Evolutionary conservation across 2,888 invertebrate genomes (phyloP), one percentile per base, ranked within the genome.

Genomic region (Rhagophthalmus giganteus): DNA sequence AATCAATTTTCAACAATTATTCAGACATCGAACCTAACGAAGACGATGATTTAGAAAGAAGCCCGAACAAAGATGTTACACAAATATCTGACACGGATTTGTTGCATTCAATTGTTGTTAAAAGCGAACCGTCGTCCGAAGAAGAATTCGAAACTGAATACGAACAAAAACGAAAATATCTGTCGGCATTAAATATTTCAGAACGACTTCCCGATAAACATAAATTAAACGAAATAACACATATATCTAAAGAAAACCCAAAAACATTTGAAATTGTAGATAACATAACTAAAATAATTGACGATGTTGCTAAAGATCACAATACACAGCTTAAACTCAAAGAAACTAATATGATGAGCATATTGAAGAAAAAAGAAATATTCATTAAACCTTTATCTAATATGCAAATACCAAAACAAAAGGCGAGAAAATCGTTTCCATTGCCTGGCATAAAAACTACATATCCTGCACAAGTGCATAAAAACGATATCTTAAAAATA

Each of bases 161-260:
- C 55, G 69, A 71, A 49, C 62, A 64, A 9, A 70, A 70, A 57
- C 61, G 65, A 33, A 63, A 68, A 39, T 72, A 71, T 49, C 50
- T 73, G 27, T 72, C 71, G 0, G 72, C 73, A 0, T 59, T 73
- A 40, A 72, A 73, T 53, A 73, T 71, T 39, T 66, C 66, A 0
- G 71, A 71, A 54, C 71, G 66, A 54, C 46, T 60, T 8, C 54
- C 55, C n/a, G 57, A 62, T 30, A 63, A 60, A 5, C 55, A 54
- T 5, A 59, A 50, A 26, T 60, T 63, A 40, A 59, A 65, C 28
- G 67, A 69, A 47, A 71, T 71, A 31, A 52, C 69, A 24, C 68
- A 68, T 7, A 54, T 69, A 14, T 67, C 70, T 2, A 70, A 71
- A 61, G 65, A 70, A 9, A 70, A 71, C 59, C 69, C 69, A 46